Evolutionary conservation across 2,888 invertebrate species (phyloP).

Genomic region (Agrotis clavis): DNA sequence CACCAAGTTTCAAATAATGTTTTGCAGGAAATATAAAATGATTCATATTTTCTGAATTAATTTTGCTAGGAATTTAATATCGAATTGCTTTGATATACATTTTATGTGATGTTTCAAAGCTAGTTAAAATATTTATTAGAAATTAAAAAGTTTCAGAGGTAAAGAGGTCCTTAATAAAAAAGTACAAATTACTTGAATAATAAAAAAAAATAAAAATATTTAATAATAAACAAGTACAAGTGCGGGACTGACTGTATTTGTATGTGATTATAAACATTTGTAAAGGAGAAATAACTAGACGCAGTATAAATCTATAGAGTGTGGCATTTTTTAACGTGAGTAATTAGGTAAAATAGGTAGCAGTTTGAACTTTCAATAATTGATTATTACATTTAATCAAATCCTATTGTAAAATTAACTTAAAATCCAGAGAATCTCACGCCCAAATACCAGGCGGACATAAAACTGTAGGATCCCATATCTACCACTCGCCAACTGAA

Average conservation of each 20-base stretch:
- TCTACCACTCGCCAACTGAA: slow-evolving; percentile 13
- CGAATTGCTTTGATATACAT: slow-evolving; percentile 4
- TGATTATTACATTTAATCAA: background rate
- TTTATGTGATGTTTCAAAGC: background rate
- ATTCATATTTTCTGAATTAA: slow-evolving; percentile 36
- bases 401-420: background rate
- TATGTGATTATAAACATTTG: no score
- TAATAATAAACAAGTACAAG: no score
- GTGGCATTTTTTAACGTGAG: no score
- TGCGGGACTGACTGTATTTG: no score
- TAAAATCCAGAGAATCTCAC: background rate
- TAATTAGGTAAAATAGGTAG: no score
- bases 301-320: no score
- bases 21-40: slow-evolving; percentile 26
- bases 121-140: background rate
- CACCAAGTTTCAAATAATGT: slow-evolving; percentile 41
- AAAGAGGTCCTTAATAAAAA: background rate
- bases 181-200: background rate
- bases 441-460: background rate
- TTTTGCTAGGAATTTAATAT: background rate
- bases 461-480: background rate
- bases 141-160: background rate
- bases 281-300: no score
- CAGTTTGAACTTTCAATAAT: no score
- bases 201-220: no score